Evolutionary conservation across 2,113 vertebrate species (phyloP).

Genomic region (Riparia riparia): DNA sequence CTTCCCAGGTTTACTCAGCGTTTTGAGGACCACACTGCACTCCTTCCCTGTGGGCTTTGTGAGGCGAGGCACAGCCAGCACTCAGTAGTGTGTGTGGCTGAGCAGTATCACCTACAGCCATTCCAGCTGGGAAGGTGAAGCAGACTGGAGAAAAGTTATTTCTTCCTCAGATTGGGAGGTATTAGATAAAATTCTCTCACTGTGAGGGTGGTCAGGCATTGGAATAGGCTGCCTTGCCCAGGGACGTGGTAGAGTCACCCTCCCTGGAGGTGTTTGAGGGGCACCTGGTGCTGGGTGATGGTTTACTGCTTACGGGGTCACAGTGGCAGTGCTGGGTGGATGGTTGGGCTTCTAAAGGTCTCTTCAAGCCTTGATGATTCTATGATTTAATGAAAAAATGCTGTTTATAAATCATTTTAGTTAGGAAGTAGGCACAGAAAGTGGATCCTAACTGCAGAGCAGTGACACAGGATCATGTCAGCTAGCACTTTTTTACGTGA

Average conservation of each 20-base stretch:
- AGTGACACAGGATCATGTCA: accelerated
- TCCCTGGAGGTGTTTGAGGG: not conserved
- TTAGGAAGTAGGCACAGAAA: not conserved
- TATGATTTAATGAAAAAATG: not conserved
- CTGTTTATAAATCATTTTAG: not conserved
- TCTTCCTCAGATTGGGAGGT: not conserved
- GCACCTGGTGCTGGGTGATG: not conserved
- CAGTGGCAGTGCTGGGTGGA: not conserved
- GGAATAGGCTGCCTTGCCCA: not conserved
- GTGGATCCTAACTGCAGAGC: not conserved
- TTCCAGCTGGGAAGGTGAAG: not conserved
- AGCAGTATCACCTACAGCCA: not conserved
- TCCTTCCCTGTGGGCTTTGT: not conserved
- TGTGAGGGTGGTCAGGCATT: not conserved
- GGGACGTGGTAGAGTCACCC: not conserved
- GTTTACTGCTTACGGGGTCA: not conserved
- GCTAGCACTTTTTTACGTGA: accelerated
- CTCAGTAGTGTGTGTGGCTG: accelerated
- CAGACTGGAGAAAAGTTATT: not conserved
- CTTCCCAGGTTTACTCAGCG: not conserved
- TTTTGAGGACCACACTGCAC: not conserved
- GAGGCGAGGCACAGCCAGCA: not conserved
- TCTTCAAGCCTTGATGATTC: not conserved
- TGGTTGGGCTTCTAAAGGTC: not conserved
- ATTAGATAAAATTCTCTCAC: too few relatives aligned